Percentiles rank a stretch among this genome's conserved stretches.
Conservation (phyloP, 2,113 vertebrate genomes). For the Helogale parvula region DNA sequence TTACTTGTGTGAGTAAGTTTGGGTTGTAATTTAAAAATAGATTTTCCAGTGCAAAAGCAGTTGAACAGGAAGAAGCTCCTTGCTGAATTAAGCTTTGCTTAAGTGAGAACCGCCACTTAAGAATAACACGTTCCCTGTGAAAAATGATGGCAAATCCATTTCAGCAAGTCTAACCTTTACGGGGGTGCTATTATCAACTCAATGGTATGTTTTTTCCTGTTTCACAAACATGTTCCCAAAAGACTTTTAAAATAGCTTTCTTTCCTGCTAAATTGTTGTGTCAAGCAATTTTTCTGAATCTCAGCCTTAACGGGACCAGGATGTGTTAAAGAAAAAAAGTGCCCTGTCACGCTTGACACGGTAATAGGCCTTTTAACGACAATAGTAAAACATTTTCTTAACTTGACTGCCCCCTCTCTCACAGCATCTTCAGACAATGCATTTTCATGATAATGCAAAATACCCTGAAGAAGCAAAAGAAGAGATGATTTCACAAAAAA, state of each 20-base stretch:
- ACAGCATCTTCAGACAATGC: neutral
- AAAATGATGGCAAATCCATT: constrained; percentile 70
- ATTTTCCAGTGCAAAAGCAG: constrained; percentile 60
- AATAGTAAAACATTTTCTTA: constrained; percentile 36
- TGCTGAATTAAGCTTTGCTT: constrained; percentile 44
- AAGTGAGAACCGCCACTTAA: constrained; percentile 45
- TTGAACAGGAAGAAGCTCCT: constrained; percentile 59
- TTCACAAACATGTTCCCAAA: constrained; percentile 84
- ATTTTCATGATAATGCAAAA: constrained; percentile 1
- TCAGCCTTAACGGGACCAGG: constrained; percentile 69
- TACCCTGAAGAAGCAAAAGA: neutral
- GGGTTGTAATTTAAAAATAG: constrained; percentile 65
- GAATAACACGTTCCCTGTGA: constrained; percentile 73
- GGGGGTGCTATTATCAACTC: constrained; percentile 79
- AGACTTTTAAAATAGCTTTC: constrained; percentile 84
- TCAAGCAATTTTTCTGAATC: constrained; percentile 77
- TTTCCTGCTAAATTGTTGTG: constrained; percentile 82
- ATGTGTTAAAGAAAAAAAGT: constrained; percentile 66
- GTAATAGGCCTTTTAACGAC: constrained; percentile 43
- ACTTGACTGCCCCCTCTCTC: neutral
- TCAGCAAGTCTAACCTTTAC: constrained; percentile 61
- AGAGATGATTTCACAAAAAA: neutral
- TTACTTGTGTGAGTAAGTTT: constrained; percentile 3
- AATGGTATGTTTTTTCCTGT: constrained; percentile 84
- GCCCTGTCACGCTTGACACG: constrained; percentile 58